phyloP scores from a whole-genome alignment of 2,797 vertebrate species.

The Luscinia megarhynchos region DNA sequence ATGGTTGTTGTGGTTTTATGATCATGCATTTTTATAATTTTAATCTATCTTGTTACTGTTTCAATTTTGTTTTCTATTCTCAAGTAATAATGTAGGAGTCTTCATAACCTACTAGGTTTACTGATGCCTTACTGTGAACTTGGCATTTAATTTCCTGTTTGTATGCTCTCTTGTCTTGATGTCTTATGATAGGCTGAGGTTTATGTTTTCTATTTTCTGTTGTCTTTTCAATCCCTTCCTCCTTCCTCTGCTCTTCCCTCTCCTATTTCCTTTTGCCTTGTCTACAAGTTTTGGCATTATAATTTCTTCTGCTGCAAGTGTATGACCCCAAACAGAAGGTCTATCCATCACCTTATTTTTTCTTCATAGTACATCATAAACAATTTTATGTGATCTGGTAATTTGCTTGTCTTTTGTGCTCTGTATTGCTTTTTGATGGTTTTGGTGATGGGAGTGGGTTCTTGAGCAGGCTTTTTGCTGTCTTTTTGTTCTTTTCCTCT shows the following conservation, averaged over 20 bases:
- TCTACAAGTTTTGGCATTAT: background rate
- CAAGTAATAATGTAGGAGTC: background rate
- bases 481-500: background rate
- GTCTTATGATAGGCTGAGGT: background rate
- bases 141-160: slow-evolving; percentile 64
- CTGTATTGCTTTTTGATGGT: background rate
- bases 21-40: background rate
- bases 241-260: background rate
- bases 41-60: background rate
- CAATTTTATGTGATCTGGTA: background rate
- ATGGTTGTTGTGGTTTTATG: background rate
- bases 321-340: background rate
- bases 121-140: background rate
- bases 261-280: background rate
- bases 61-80: background rate
- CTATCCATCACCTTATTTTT: background rate
- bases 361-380: background rate
- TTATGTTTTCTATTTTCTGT: background rate
- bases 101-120: background rate
- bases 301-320: background rate
- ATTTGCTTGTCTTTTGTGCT: background rate
- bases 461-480: background rate
- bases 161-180: background rate
- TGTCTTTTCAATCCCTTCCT: background rate
- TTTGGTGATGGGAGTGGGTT: background rate